A percentile compares a stretch with the other conserved stretches of the same genome.
Conservation (phyloP, 2,888 invertebrate genomes). For the Drosophila prostipennis region DNA sequence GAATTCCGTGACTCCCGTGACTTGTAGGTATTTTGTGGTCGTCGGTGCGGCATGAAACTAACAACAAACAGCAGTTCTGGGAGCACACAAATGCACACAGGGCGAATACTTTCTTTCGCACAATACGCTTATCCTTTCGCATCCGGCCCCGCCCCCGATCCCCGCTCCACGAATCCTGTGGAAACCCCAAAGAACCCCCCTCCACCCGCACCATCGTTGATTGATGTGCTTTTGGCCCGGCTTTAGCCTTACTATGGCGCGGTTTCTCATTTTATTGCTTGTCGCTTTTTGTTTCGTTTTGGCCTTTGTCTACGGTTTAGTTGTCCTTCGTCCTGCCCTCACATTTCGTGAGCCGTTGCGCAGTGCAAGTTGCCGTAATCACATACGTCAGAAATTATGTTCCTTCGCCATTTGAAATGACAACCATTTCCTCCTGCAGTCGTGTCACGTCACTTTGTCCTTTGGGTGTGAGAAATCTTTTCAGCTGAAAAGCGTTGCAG, state of each 20-base stretch:
- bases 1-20: conserved; percentile 52
- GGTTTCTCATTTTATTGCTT: conserved; percentile 76
- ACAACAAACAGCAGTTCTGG: conserved; percentile 47
- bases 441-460: conserved; percentile 70
- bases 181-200: background rate
- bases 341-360: conserved; percentile 12
- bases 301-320: conserved; percentile 60
- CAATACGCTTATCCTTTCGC: conserved; percentile 72
- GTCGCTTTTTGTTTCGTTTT: conserved; percentile 62
- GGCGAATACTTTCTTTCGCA: conserved; percentile 53
- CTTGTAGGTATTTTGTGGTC: conserved; percentile 72
- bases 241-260: conserved; percentile 53
- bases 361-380: conserved; percentile 60
- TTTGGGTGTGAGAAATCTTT: conserved; percentile 56
- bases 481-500: conserved; percentile 40
- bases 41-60: conserved; percentile 63
- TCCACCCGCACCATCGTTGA: conserved; percentile 52
- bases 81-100: conserved; percentile 38
- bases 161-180: background rate
- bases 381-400: conserved; percentile 77
- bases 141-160: conserved; percentile 1
- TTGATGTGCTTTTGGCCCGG: conserved; percentile 74
- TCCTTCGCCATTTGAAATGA: conserved; percentile 64
- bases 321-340: conserved; percentile 21
- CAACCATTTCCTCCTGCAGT: conserved; percentile 50